Percentiles rank a stretch among this genome's conserved stretches.
Conservation (phyloP, 2,113 vertebrate genomes). For the Nematolebias whitei region DNA sequence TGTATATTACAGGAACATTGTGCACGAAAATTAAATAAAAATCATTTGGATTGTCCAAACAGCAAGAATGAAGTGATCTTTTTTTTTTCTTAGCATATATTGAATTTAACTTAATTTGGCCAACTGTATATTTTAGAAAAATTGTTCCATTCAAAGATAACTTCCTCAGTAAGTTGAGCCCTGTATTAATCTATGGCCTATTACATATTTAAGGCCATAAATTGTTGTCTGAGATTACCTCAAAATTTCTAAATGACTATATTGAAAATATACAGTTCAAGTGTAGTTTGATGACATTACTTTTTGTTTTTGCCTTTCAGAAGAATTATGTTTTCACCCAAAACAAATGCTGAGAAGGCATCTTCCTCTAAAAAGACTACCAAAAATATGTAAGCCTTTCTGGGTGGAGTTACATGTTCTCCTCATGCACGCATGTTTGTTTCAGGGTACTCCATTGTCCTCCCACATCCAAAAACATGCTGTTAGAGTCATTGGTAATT, state of each 20-base stretch:
- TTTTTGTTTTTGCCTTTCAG: conserved; percentile 65
- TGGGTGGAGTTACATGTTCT: no score
- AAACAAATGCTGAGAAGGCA: conserved; percentile 76
- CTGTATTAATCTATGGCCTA: not conserved
- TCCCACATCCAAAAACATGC: no score
- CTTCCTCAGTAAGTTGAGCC: not conserved
- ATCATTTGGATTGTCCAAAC: no score
- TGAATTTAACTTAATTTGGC: no score
- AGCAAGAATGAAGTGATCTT: no score
- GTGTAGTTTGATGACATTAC: not conserved
- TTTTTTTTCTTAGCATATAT: no score
- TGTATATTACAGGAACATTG: conserved; percentile 34
- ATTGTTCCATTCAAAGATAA: no score
- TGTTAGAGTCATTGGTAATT: no score
- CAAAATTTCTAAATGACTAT: not conserved
- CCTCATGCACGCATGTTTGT: no score
- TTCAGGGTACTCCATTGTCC: no score
- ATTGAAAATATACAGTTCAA: not conserved
- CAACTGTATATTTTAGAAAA: no score
- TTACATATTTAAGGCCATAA: not conserved
- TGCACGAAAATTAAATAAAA: not conserved
- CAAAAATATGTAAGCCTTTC: conserved; percentile 75
- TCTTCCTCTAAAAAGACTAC: conserved; percentile 38
- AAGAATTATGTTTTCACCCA: conserved; percentile 82
- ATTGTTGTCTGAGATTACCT: no score